Evolutionary conservation across 2,113 vertebrate genomes (phyloP), one percentile per base, ranked within the genome.

Genomic region (Manacus vitellinus): DNA sequence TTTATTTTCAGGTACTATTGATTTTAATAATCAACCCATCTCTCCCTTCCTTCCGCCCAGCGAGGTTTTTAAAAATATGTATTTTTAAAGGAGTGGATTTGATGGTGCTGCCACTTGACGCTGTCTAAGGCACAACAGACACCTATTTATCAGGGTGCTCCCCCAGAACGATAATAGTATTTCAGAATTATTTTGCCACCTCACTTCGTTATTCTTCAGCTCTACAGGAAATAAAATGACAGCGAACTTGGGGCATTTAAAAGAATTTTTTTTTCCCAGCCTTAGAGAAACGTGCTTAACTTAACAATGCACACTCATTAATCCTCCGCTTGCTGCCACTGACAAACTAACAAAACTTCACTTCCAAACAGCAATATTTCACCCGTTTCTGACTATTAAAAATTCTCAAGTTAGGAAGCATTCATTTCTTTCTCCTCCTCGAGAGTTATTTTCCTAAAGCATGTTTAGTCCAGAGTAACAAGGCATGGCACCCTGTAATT

Each of bases 1-100:
- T 97, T 97, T 96, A 96, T 97, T 97, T 96, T 85, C 77, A 95
- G 93, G 83, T 96, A 91, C 92, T 95, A 97, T 85, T 94, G 96
- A 92, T 95, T 96, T 97, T 92, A 96, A 95, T 92, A 41, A 91
- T 61, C 81, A 93, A 37, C 33, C 58, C 78, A 17, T 74, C 95
- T 88, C 66, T 31, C 58, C 67, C 68, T 44, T 88, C 51, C 74
- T 68, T 46, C 24, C 0, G 30, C 74, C 66, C 55, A 4, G 58
- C 10, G 31, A 76, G 31, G n/a, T 63, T 75, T 87, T 77, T 59
- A 11, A 23, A 78, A 88, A 88, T 13, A 51, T 3, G 0, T 22
- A 31, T 95, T 94, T 96, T 90, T 67, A 86, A 68, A 94, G 72
- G 31, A 73, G 44, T 12, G 74, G 88, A 83, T 96, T 92, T 89